Conservation (phyloP, 2,888 invertebrate species). For the Metopia argyrocephala region DNA sequence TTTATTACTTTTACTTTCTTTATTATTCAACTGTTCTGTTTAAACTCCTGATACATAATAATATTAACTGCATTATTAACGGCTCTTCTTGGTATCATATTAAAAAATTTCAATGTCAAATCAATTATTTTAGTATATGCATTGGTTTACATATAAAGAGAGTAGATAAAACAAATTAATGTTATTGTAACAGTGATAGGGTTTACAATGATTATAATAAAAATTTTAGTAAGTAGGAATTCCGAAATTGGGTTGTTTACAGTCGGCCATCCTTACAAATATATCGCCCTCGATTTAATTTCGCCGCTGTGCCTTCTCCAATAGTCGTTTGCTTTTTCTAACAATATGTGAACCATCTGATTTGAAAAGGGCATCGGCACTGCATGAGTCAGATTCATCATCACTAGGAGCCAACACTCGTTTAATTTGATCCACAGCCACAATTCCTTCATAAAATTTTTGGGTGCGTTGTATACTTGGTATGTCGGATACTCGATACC, state of each 20-base stretch:
- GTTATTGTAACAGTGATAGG: too few relatives aligned
- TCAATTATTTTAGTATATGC: too few relatives aligned
- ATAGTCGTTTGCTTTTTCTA: background rate
- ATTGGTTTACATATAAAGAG: too few relatives aligned
- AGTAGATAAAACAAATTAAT: too few relatives aligned
- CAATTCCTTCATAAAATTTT: slow-evolving; percentile 18
- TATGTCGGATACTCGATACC: slow-evolving; percentile 14
- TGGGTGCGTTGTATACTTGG: slow-evolving; percentile 13
- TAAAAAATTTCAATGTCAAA: too few relatives aligned
- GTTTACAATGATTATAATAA: too few relatives aligned
- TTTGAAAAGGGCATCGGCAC: background rate
- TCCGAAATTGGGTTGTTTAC: background rate
- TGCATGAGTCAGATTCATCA: background rate
- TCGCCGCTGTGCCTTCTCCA: background rate
- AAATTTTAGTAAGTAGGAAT: too few relatives aligned
- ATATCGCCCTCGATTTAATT: background rate
- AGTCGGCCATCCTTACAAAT: background rate
- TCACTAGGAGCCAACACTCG: slow-evolving; percentile 1
- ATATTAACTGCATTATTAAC: too few relatives aligned
- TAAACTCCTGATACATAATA: too few relatives aligned
- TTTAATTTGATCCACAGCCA: slow-evolving; percentile 18
- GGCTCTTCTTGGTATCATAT: too few relatives aligned
- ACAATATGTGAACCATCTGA: background rate
- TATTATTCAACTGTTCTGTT: too few relatives aligned
- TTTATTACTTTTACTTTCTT: too few relatives aligned